These are phyloP conservation scores for Sesia bembeciformis DNA, from an alignment of 2,888 invertebrate genomes.

Conservation along the genomic window DNA sequence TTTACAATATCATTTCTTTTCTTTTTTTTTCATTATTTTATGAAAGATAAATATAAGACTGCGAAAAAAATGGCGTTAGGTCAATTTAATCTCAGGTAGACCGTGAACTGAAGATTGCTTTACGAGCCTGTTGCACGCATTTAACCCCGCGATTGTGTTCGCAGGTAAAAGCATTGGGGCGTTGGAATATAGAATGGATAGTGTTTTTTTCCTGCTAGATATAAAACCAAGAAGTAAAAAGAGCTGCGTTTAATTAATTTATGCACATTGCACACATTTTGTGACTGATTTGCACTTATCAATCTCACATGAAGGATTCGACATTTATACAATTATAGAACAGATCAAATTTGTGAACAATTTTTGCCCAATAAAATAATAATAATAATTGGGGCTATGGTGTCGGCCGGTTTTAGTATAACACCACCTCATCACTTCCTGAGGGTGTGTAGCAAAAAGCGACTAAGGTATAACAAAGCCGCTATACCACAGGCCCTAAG, in stretches of 20 bases:
- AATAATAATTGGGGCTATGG: no score
- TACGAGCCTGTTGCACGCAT: slow-evolving; percentile 18
- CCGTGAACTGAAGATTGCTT: slow-evolving; percentile 11
- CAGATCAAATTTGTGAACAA: no score
- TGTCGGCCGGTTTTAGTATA: no score
- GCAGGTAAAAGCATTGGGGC: slow-evolving; percentile 8
- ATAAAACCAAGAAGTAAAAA: slow-evolving; percentile 12
- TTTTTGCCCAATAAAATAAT: not conserved
- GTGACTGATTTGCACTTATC: slow-evolving; percentile 19
- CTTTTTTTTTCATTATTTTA: no score
- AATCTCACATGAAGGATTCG: slow-evolving; percentile 12
- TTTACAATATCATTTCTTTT: no score
- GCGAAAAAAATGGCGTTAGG: slow-evolving; percentile 11
- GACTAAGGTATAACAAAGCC: no score
- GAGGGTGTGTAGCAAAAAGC: no score
- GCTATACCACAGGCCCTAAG: no score
- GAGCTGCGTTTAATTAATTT: slow-evolving; percentile 27
- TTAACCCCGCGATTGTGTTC: slow-evolving; percentile 10
- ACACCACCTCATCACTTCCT: no score
- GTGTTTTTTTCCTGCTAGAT: slow-evolving; percentile 6
- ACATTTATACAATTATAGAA: not conserved
- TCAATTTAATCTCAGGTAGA: slow-evolving; percentile 22
- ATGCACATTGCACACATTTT: slow-evolving; percentile 26
- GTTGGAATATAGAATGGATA: slow-evolving; percentile 10
- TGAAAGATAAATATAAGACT: no score